phyloP scores from a whole-genome alignment of 23 tunicate genomes.

The Trididemnum nubilum region DNA sequence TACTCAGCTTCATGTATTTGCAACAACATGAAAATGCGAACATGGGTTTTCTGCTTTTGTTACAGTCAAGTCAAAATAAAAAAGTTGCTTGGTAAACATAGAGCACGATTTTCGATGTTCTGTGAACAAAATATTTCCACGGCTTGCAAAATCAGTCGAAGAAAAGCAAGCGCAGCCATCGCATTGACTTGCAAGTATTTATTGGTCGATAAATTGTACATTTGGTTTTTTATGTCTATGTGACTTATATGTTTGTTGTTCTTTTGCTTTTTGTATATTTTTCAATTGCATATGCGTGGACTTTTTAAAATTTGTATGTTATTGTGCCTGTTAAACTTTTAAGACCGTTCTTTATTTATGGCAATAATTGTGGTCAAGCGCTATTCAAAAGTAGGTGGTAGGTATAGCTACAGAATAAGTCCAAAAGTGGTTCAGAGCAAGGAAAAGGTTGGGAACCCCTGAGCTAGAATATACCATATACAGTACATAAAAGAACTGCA shows the following conservation, averaged over 20 bases:
- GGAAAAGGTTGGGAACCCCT: no score
- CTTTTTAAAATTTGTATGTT: conserved; percentile 8
- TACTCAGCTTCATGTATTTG: conserved; percentile 17
- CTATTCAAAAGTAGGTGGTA: no score
- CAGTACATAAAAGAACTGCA: not conserved
- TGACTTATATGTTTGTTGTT: not conserved
- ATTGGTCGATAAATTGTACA: conserved; percentile 7
- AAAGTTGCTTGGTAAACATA: not conserved
- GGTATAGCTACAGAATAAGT: conserved; percentile 12
- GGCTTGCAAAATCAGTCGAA: no score
- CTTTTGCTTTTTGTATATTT: no score
- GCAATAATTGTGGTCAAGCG: no score
- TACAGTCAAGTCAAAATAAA: conserved; percentile 11
- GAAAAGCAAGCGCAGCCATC: no score
- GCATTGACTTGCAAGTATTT: conserved; percentile 9
- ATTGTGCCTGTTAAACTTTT: conserved; percentile 7
- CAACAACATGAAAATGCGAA: conserved; percentile 16
- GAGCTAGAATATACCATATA: not conserved
- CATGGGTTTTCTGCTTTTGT: conserved; percentile 15
- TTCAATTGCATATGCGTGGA: not conserved
- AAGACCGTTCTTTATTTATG: not conserved
- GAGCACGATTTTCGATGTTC: no score
- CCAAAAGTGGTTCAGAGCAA: conserved; percentile 1
- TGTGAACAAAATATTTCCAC: no score
- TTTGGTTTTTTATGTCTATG: conserved; percentile 13